These are phyloP conservation scores for Poecile montanus DNA, from an alignment of 2,797 vertebrate genomes.

Conservation along the genomic window DNA sequence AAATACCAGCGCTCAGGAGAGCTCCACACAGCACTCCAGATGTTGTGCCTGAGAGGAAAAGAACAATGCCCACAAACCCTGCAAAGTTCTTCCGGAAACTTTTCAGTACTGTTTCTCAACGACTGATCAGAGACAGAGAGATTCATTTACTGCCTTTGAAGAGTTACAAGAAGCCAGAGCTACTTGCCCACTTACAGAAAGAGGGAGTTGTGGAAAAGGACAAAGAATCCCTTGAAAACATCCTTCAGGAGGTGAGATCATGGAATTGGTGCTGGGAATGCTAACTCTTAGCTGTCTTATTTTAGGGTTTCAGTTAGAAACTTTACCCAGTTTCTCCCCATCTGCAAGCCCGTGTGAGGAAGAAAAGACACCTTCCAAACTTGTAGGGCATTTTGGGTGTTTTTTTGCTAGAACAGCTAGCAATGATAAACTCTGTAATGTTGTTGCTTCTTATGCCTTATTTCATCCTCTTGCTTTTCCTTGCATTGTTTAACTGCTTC, in stretches of 20 bases:
- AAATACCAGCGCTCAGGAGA: not conserved
- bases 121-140: not conserved
- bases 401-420: not conserved
- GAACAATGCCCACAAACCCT: too few relatives aligned
- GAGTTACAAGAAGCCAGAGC: not conserved
- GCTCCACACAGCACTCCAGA: too few relatives aligned
- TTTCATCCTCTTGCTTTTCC: not conserved
- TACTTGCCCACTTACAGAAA: not conserved
- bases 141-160: not conserved
- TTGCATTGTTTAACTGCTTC: not conserved
- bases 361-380: not conserved
- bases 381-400: not conserved
- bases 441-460: not conserved
- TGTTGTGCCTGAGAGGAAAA: too few relatives aligned
- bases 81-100: too few relatives aligned
- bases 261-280: not conserved
- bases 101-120: too few relatives aligned
- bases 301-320: not conserved
- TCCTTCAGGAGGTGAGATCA: not conserved
- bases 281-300: not conserved
- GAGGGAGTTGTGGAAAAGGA: not conserved
- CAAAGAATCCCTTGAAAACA: not conserved
- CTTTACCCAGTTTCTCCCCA: not conserved
- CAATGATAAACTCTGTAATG: not conserved
- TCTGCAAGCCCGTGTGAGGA: not conserved